These are phyloP conservation scores for Bombus superbus DNA, from an alignment of 1,140 invertebrate genomes.

Conservation along the genomic window DNA sequence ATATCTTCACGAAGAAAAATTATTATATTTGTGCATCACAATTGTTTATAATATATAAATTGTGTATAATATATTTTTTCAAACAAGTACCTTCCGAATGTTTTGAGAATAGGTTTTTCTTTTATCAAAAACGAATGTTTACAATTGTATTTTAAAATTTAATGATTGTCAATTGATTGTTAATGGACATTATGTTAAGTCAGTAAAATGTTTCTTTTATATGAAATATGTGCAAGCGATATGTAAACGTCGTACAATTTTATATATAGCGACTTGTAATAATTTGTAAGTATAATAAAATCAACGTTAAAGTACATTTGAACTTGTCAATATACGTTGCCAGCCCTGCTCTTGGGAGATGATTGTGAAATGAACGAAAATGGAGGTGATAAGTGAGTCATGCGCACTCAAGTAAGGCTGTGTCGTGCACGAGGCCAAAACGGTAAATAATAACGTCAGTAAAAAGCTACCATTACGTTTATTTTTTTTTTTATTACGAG, in stretches of 20 bases:
- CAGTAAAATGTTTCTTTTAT: not conserved
- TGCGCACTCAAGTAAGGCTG: constrained; percentile 32
- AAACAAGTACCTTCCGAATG: not conserved
- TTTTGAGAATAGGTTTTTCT: not conserved
- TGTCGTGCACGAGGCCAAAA: constrained; percentile 26
- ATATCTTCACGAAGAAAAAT: not conserved
- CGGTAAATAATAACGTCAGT: constrained; percentile 35
- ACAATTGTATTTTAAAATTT: not conserved
- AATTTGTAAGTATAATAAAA: not conserved
- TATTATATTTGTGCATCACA: not conserved
- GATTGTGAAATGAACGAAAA: not conserved
- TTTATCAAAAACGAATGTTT: not conserved
- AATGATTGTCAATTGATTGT: not conserved
- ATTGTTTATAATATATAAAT: not conserved
- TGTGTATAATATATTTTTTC: not conserved
- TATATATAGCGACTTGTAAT: not conserved
- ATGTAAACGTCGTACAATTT: not conserved
- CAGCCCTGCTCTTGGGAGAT: constrained; percentile 20
- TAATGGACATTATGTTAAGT: not conserved
- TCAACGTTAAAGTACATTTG: not conserved
- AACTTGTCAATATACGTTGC: constrained; percentile 4
- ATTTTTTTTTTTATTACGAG: not conserved
- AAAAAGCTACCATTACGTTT: constrained; percentile 19
- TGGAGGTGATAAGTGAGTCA: constrained; percentile 43
- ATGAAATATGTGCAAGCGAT: not conserved